phyloP scores from a whole-genome alignment of 2,113 vertebrate species.

The Mus spicilegus region DNA sequence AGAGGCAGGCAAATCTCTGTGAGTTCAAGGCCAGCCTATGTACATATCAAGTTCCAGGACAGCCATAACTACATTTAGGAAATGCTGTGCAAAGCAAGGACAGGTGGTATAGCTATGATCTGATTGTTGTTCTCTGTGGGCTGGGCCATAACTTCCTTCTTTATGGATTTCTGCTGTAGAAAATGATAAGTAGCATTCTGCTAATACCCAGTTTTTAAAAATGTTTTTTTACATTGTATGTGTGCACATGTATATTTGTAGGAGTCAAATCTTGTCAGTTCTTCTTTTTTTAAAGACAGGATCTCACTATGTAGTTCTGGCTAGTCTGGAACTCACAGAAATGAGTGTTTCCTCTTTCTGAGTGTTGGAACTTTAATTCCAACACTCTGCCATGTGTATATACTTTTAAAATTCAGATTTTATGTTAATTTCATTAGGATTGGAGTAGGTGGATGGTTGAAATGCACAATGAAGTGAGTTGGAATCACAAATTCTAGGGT shows the following conservation, averaged over 20 bases:
- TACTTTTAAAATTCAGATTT: background rate
- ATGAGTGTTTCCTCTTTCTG: background rate
- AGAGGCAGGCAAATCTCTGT: background rate
- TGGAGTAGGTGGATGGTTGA: background rate
- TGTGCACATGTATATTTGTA: background rate
- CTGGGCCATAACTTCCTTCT: background rate
- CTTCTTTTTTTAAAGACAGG: background rate
- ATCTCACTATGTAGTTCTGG: background rate
- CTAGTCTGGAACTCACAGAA: background rate
- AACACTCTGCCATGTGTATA: background rate
- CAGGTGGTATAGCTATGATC: background rate
- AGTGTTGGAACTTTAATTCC: background rate
- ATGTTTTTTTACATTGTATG: background rate
- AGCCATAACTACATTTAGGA: background rate
- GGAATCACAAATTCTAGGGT: slow-evolving; percentile 1
- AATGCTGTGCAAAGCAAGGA: rapidly evolving
- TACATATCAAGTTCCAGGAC: background rate
- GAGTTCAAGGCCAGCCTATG: background rate
- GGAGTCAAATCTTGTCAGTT: background rate
- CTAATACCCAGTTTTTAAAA: background rate
- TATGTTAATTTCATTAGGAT: background rate
- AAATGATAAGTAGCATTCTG: background rate
- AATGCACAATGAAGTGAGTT: background rate
- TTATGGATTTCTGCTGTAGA: background rate
- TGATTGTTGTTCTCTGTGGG: background rate